phyloP scores from a whole-genome alignment of 2,797 vertebrate genomes.

The Leuciscus waleckii region DNA sequence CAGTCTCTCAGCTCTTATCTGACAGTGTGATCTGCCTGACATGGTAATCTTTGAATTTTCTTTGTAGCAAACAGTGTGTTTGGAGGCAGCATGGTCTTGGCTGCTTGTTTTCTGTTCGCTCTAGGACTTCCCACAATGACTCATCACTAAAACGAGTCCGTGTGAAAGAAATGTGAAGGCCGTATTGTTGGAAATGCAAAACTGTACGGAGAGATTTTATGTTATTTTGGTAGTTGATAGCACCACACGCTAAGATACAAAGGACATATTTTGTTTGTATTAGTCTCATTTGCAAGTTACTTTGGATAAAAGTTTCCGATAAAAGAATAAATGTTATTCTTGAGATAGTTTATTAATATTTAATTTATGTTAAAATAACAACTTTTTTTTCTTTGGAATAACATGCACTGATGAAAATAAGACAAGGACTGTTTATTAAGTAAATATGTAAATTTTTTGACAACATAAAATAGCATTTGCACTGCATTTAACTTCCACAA shows the following conservation, averaged over 20 bases:
- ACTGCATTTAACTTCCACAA: background rate
- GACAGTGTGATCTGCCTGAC: conserved; percentile 15
- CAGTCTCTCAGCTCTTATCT: conserved; percentile 30
- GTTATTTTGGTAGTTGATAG: background rate
- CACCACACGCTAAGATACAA: background rate
- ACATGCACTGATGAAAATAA: background rate
- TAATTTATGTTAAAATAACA: background rate
- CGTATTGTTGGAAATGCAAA: conserved; percentile 13
- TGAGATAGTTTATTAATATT: background rate
- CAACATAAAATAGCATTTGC: background rate
- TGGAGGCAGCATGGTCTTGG: conserved; percentile 28
- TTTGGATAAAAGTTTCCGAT: background rate
- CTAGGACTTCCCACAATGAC: conserved; percentile 55
- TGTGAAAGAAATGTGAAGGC: conserved; percentile 30
- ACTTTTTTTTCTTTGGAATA: background rate
- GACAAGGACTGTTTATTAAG: background rate
- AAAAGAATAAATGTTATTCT: background rate
- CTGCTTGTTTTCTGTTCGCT: conserved; percentile 25
- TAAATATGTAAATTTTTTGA: background rate
- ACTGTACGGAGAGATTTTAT: conserved; percentile 17
- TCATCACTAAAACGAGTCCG: conserved; percentile 43
- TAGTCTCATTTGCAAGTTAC: background rate
- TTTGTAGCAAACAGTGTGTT: background rate
- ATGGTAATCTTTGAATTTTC: conserved; percentile 17
- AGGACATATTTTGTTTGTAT: background rate